Conservation (phyloP, 2,888 invertebrate genomes). For the Sycophila texana region DNA sequence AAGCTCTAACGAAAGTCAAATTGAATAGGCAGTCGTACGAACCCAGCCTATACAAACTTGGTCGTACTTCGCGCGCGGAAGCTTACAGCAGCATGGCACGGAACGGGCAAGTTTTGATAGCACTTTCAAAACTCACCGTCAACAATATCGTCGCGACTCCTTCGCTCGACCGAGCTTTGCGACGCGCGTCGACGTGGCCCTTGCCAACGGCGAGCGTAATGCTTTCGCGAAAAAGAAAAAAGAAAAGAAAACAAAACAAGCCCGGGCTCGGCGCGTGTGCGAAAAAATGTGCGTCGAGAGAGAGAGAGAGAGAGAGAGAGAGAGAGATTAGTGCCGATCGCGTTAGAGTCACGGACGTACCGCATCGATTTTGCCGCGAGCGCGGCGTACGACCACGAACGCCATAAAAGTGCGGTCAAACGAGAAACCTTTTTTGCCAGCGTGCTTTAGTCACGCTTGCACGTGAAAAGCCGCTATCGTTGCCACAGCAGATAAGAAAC, state of each 20-base stretch:
- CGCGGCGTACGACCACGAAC: background rate
- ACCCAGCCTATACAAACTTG: constrained; percentile 3
- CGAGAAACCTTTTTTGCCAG: constrained; percentile 30
- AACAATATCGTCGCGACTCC: background rate
- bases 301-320: too few species aligned
- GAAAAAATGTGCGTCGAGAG: constrained; percentile 24
- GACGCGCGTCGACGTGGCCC: background rate
- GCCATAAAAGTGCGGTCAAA: constrained; percentile 6
- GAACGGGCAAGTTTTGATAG: constrained; percentile 33
- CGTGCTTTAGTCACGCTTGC: constrained; percentile 30
- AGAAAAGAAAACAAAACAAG: background rate
- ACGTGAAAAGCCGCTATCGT: background rate
- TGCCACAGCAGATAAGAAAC: background rate
- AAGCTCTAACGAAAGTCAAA: background rate
- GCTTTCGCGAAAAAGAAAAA: background rate
- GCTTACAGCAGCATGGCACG: background rate
- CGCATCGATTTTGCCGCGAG: constrained; percentile 13
- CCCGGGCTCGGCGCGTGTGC: background rate
- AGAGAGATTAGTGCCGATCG: constrained; percentile 38
- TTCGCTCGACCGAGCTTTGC: background rate
- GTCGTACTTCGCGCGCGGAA: too few species aligned
- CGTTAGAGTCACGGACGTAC: constrained; percentile 5
- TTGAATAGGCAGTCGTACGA: background rate
- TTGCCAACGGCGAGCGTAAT: background rate
- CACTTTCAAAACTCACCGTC: background rate